Evolutionary conservation across 2,113 vertebrate genomes (phyloP).

Genomic region (Peucedramus taeniatus): DNA sequence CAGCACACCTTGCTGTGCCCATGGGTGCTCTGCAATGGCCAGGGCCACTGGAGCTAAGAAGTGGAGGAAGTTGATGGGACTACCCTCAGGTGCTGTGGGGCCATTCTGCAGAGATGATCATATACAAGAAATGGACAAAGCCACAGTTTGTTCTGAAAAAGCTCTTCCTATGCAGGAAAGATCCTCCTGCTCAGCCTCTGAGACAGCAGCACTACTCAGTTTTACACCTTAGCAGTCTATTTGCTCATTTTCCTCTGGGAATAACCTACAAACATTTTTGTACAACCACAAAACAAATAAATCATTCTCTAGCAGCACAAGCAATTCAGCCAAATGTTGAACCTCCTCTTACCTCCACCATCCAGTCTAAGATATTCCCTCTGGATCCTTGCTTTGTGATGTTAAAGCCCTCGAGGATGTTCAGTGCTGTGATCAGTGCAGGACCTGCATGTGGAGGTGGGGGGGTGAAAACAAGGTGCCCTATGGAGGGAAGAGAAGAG

Average conservation of each 20-base stretch:
- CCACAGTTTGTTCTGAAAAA: not conserved
- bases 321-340: not conserved
- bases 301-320: not conserved
- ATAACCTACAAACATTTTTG: not conserved
- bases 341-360: constrained; percentile 84
- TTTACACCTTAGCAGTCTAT: not conserved
- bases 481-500: constrained; percentile 65
- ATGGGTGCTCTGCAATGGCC: not conserved
- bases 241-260: not conserved
- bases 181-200: not conserved
- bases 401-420: constrained; percentile 95
- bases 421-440: constrained; percentile 89
- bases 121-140: not conserved
- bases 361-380: constrained; percentile 85
- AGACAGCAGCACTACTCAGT: not conserved
- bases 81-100: not conserved
- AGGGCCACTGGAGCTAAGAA: not conserved
- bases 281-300: not conserved
- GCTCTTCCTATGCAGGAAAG: not conserved
- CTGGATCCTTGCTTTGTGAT: constrained; percentile 80
- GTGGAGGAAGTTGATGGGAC: not conserved
- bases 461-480: constrained; percentile 86
- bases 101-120: not conserved
- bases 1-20: not conserved
- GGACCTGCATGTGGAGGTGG: constrained; percentile 89